Evolutionary conservation across 2,888 invertebrate genomes (phyloP).

Genomic region (Serrognathus titanus): DNA sequence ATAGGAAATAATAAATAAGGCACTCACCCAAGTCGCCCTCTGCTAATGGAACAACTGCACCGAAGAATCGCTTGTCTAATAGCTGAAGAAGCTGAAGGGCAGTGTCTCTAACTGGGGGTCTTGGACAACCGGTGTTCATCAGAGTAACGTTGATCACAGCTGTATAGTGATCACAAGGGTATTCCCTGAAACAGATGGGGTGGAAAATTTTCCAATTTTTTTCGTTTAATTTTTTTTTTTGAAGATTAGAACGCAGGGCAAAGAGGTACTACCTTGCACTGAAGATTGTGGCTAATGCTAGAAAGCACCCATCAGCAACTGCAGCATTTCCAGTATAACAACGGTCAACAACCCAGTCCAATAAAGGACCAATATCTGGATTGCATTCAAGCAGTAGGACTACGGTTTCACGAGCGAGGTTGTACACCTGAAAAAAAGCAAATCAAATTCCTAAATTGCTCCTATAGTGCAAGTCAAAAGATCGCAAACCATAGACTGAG

Average conservation of each 20-base stretch:
- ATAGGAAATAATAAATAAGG: background rate
- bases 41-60: constrained; percentile 69
- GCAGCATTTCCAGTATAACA: constrained; percentile 91
- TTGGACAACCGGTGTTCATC: constrained; percentile 92
- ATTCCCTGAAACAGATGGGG: constrained; percentile 78
- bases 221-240: no score
- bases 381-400: constrained; percentile 92
- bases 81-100: constrained; percentile 91
- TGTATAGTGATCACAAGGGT: constrained; percentile 96
- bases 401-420: constrained; percentile 89
- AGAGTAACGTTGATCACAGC: constrained; percentile 97
- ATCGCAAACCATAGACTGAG: background rate
- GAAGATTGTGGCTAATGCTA: constrained; percentile 93
- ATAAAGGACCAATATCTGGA: constrained; percentile 82
- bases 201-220: no score
- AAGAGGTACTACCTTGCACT: constrained; percentile 71
- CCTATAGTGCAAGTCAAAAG: background rate
- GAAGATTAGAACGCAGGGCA: no score
- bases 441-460: background rate
- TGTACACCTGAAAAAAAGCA: constrained; percentile 69
- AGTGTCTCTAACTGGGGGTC: constrained; percentile 87
- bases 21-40: constrained; percentile 70
- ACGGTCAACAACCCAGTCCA: constrained; percentile 98
- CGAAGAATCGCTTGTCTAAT: constrained; percentile 94
- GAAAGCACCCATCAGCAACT: constrained; percentile 95